phyloP scores from a whole-genome alignment of 1,140 invertebrate genomes.

The Babylonia areolata region DNA sequence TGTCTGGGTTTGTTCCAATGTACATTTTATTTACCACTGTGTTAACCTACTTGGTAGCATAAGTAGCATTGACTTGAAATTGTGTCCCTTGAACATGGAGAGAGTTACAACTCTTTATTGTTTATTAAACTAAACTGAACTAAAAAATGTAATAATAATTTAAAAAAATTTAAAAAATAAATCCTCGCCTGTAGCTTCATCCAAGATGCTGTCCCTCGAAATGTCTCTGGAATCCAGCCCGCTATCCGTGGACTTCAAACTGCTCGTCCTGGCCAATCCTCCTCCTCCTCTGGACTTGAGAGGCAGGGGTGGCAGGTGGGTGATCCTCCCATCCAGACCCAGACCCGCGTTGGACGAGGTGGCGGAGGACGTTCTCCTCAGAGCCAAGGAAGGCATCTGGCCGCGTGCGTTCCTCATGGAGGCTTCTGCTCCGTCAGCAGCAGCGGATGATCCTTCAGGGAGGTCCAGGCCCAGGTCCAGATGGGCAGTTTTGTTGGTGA shows the following conservation, averaged over 20 bases:
- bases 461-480: background rate
- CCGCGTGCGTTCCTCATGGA: too few species aligned
- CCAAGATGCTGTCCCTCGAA: slow-evolving; percentile 9
- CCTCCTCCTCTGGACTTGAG: background rate
- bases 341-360: too few species aligned
- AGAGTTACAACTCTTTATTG: too few species aligned
- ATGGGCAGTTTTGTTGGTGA: background rate
- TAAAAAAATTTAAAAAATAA: too few species aligned
- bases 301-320: background rate
- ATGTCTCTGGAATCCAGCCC: background rate
- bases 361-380: background rate
- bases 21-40: too few species aligned
- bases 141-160: too few species aligned
- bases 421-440: background rate
- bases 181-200: background rate
- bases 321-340: background rate
- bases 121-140: too few species aligned
- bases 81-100: too few species aligned
- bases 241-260: background rate
- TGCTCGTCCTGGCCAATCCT: background rate
- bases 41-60: too few species aligned
- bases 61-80: too few species aligned
- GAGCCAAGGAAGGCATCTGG: background rate
- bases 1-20: too few species aligned
- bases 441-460: background rate